Evolutionary conservation across 2,888 invertebrate species (phyloP).

Genomic region (Aspidiotus rigidus): DNA sequence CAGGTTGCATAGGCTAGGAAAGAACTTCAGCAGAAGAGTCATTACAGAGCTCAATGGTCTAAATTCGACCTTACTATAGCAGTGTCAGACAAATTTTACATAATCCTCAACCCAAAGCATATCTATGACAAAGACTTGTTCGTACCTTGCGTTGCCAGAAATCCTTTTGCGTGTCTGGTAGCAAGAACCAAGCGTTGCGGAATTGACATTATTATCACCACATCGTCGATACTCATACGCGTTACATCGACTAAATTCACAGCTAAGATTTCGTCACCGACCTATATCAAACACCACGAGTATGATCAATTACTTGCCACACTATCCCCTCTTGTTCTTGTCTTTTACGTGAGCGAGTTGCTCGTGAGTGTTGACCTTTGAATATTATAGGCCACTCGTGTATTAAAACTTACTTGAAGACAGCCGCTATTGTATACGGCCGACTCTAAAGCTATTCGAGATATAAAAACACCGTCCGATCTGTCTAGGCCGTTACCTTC

Average conservation of each 20-base stretch:
- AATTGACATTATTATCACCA: constrained; percentile 98
- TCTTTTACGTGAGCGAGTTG: no score
- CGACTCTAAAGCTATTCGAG: constrained; percentile 87
- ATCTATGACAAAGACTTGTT: no score
- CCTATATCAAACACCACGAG: constrained; percentile 47
- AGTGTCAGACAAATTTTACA: no score
- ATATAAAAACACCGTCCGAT: constrained; percentile 95
- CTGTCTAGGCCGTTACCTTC: constrained; percentile 96
- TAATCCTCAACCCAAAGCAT: no score
- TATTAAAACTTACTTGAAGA: constrained; percentile 54
- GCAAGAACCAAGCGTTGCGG: constrained; percentile 89
- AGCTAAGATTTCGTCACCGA: constrained; percentile 96
- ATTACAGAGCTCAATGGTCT: no score
- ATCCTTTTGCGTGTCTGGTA: constrained; percentile 66
- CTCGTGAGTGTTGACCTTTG: no score
- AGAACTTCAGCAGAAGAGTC: no score
- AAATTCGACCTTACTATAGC: no score
- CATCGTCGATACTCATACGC: constrained; percentile 96
- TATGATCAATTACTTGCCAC: neutral
- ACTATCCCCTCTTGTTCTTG: no score
- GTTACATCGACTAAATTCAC: constrained; percentile 97
- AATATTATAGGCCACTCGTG: no score
- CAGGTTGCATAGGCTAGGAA: no score
- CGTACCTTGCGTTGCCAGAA: constrained; percentile 36
- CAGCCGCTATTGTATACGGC: constrained; percentile 96